Evolutionary conservation across 2,888 invertebrate species (phyloP), one percentile per base, ranked within the genome.

Genomic region (Nemapogon koenigi): DNA sequence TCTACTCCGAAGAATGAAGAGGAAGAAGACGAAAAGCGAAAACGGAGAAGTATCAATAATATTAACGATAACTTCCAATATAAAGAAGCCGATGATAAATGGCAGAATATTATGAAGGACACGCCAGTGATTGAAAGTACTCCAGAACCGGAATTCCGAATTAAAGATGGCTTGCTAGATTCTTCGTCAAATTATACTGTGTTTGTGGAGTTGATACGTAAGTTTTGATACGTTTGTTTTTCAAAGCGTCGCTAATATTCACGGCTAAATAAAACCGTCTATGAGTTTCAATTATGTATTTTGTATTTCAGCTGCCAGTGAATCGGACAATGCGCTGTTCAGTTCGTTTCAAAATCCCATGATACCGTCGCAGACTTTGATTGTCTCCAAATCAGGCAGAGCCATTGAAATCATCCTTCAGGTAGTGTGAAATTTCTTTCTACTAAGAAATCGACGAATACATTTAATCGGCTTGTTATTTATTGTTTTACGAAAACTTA

Each of bases 181-280:
- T 79, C 86, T 10, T 83, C 81, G 37, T 87, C 90, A 8, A 91
- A 91, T 58, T 95, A 95, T 49, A 92, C 93, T 0, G 88, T 91
- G 14, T 94, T 91, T 57, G 80, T 94, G 22, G 92, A 94, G 76
- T 81, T 93, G 8, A 87, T 91, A 49, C 87, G 91, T 90, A 63
- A 72, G 81, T 73, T 42, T 27, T n/a, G n/a, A n/a, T n/a, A n/a
- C n/a, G n/a, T n/a, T n/a, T n/a, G n/a, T n/a, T n/a, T n/a, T n/a
- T n/a, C n/a, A n/a, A n/a, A n/a, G n/a, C n/a, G n/a, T n/a, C n/a
- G n/a, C n/a, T n/a, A n/a, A n/a, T n/a, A n/a, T n/a, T n/a, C n/a
- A n/a, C n/a, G n/a, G n/a, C n/a, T n/a, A n/a, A n/a, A n/a, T n/a
- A n/a, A n/a, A n/a, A n/a, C n/a, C n/a, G n/a, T n/a, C n/a, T n/a